Base-by-base conservation (phyloP, 2,888 invertebrate species). In the Kuschelorhynchus macadamiae region DNA sequence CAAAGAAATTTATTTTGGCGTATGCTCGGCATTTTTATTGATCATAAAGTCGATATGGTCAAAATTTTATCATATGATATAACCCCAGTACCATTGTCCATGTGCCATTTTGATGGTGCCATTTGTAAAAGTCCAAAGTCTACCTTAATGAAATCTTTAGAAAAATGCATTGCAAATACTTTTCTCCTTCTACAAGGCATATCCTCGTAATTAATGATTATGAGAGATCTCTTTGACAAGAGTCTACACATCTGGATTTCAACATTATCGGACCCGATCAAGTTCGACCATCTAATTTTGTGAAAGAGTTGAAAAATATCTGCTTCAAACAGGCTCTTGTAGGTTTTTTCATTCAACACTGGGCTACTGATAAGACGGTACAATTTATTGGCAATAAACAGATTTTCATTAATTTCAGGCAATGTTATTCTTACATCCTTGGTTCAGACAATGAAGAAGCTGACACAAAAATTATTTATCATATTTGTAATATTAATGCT, bases 101-200 rank as follows among this genome's bases (percentile, higher is more conserved):
- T 79, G 74, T 78, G 77, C 63, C 77, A 77, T 71, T 71, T 67
- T n/a, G n/a, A n/a, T n/a, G n/a, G n/a, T n/a, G n/a, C n/a, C n/a
- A n/a, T n/a, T n/a, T n/a, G n/a, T n/a, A n/a, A n/a, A n/a, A n/a
- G n/a, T n/a, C n/a, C 20, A 20, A 39, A 14, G 41, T 36, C 18
- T 18, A 21, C 61, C 14, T 42, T 76, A 46, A 59, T 74, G 47
- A 75, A 75, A 67, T 67, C 21, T 41, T 65, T 77, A 9, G 76
- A 76, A 44, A 65, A 72, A 47, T 50, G 59, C 30, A 16, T 50
- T 7, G 20, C 20, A 12, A 20, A 47, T 25, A 36, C 71, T 44
- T 44, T 44, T 18, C 16, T 44, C 18, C 44, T 44, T 44, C 44
- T 17, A 41, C n/a, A n/a, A n/a, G n/a, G n/a, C n/a, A n/a, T n/a